phyloP scores from a whole-genome alignment of 1,140 invertebrate species.

The Brachystomella parvula region DNA sequence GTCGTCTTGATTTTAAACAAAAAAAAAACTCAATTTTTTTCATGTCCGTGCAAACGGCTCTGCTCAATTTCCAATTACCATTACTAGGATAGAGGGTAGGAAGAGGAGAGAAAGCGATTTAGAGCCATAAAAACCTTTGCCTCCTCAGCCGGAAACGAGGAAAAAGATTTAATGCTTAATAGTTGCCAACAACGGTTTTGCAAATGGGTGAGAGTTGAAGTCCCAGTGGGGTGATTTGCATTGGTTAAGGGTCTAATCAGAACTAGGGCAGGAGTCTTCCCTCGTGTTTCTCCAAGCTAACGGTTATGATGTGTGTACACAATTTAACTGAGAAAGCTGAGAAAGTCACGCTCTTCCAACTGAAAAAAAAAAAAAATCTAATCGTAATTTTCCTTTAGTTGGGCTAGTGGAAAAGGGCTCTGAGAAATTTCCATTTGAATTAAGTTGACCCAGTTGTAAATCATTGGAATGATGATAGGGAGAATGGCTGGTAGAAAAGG shows the following conservation, averaged over 20 bases:
- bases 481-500: no score
- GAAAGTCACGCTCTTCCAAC: no score
- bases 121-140: neutral
- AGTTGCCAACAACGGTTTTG: neutral
- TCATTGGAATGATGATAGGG: neutral
- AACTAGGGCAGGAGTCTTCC: neutral
- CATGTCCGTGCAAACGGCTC: no score
- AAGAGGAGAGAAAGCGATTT: no score
- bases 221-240: conserved; percentile 3
- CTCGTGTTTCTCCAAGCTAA: neutral
- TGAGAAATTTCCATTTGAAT: conserved; percentile 1
- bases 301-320: no score
- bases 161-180: conserved; percentile 2
- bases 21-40: no score
- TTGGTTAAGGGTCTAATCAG: conserved; percentile 3
- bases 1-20: no score
- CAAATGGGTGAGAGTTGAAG: neutral
- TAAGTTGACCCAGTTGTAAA: conserved; percentile 9
- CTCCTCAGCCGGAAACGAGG: neutral
- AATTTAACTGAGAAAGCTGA: no score
- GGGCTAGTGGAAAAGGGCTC: neutral
- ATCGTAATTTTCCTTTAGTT: neutral
- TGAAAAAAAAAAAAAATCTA: no score
- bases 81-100: no score
- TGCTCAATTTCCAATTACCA: no score